A percentile compares a stretch with the other conserved stretches of the same genome.
Evolutionary conservation across 2,113 vertebrate genomes (phyloP).

Genomic region (Pollachius pollachius): DNA sequence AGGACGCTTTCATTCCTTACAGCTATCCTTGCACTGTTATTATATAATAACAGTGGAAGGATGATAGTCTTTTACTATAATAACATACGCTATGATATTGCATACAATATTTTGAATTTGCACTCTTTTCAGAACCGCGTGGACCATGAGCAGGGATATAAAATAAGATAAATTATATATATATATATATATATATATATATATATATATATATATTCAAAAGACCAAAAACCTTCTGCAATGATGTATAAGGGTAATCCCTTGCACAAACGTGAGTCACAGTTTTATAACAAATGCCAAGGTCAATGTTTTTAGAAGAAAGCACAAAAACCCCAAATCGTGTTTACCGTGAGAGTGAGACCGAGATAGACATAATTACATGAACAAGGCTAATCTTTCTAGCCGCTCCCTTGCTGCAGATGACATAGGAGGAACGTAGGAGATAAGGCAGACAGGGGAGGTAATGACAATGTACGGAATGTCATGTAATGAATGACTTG

Average conservation of each 20-base stretch:
- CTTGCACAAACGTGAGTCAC: too few species aligned
- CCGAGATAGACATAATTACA: too few species aligned
- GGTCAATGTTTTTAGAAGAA: too few species aligned
- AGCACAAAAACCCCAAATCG: too few species aligned
- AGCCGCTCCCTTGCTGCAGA: conserved; percentile 6
- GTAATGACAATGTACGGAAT: conserved; percentile 40
- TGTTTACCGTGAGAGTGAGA: too few species aligned
- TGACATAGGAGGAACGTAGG: conserved; percentile 1
- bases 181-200: too few species aligned
- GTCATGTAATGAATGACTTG: conserved; percentile 12
- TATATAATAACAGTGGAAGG: background rate
- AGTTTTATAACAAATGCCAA: too few species aligned
- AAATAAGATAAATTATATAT: conserved; percentile 17
- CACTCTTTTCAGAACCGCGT: conserved; percentile 27
- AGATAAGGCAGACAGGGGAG: conserved; percentile 20
- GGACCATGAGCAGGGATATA: conserved; percentile 22
- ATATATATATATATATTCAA: too few species aligned
- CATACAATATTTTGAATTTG: background rate
- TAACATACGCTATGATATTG: background rate
- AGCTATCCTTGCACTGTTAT: background rate
- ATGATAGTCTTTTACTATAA: too few species aligned
- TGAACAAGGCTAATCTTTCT: background rate
- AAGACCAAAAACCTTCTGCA: too few species aligned
- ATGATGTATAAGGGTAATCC: too few species aligned
- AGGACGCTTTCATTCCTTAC: background rate